Evolutionary conservation across 2,888 invertebrate species (phyloP), one percentile per base, ranked within the genome.

Genomic region (Rhagophthalmus giganteus): DNA sequence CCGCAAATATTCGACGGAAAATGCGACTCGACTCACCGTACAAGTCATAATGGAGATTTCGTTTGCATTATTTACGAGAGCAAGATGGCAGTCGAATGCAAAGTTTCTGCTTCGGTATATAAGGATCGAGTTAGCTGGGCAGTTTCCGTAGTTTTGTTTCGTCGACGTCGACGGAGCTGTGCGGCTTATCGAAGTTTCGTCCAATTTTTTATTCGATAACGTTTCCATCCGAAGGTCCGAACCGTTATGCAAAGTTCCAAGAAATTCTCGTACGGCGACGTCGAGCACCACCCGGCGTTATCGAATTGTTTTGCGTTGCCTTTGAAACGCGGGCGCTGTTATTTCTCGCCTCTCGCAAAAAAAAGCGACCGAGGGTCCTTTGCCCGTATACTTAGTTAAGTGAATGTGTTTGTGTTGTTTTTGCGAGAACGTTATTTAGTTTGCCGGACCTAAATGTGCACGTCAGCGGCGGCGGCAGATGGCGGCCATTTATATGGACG

Each of bases 381-480:
- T 41, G n/a, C 31, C 24, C 47, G 39, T 47, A 16, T 31, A 38
- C 32, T 47, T 47, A 47, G 35, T 49, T 49, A 49, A 42, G 37
- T 42, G 37, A 42, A 38, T 38, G 38, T 42, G 44, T 51, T 51
- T 50, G 50, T 35, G 51, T 51, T 39, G 45, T 51, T 51, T 47
- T 51, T 51, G 45, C 25, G 28, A 25, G 32, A 45, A 45, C 40
- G 51, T 51, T 46, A 50, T 51, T 51, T 42, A 47, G 52, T 52
- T 52, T 46, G 41, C 37, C 16, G 41, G 52, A 25, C 46, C 52
- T 46, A 52, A 52, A 52, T 52, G 52, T 37, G 52, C 40, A 52
- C 52, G 42, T 52, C 52, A 47, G 41, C 38, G 47, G 42, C 38
- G 47, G 42, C 42, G 41, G 46, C 52, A 47, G 52, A 52, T 52